Conservation (phyloP, 2,888 invertebrate genomes). For the Amphipoea oculea region DNA sequence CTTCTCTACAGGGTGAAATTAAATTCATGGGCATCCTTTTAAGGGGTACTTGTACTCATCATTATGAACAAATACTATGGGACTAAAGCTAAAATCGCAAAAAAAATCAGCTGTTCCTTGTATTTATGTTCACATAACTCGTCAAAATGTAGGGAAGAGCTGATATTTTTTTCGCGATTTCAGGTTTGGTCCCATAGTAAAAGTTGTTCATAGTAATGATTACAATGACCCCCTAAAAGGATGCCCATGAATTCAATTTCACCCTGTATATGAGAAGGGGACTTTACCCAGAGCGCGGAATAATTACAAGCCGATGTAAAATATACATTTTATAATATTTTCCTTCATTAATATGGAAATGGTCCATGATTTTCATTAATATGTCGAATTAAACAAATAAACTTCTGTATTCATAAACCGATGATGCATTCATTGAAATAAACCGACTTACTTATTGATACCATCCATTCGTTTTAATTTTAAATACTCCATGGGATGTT, state of each 20-base stretch:
- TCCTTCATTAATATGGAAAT: slow-evolving; percentile 28
- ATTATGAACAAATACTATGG: too few relatives aligned
- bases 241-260: too few relatives aligned
- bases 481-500: neutral
- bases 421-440: slow-evolving; percentile 26
- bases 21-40: too few relatives aligned
- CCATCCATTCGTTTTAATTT: slow-evolving; percentile 2
- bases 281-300: neutral
- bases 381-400: slow-evolving; percentile 20
- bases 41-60: too few relatives aligned
- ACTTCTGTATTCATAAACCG: slow-evolving; percentile 5
- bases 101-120: too few relatives aligned
- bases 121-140: too few relatives aligned
- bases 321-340: slow-evolving; percentile 5
- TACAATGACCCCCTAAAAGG: too few relatives aligned
- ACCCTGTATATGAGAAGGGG: neutral
- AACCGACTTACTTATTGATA: neutral
- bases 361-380: slow-evolving; percentile 24
- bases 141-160: too few relatives aligned
- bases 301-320: neutral
- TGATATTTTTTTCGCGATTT: too few relatives aligned
- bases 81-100: too few relatives aligned
- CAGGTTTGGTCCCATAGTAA: too few relatives aligned
- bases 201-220: too few relatives aligned
- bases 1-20: neutral